phyloP scores from a whole-genome alignment of 92 coral and sea anemone species.

The Zoanthus sociatus region DNA sequence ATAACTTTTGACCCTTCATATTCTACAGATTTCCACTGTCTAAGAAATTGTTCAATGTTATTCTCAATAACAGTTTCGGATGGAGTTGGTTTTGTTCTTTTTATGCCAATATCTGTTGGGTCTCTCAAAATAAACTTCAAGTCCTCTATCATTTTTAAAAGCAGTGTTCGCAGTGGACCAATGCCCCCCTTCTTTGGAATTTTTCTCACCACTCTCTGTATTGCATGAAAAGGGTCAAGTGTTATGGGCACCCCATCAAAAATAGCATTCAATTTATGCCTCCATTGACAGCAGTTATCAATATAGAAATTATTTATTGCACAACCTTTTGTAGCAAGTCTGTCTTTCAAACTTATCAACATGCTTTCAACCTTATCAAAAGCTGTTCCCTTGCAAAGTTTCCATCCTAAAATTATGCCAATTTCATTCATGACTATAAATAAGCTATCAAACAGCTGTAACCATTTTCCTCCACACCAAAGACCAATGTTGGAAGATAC shows the following conservation, averaged over 20 bases:
- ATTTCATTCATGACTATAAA: slow-evolving; percentile 62
- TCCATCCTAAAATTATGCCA: slow-evolving; percentile 44
- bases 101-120: slow-evolving; percentile 48
- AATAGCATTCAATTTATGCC: background rate
- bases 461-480: slow-evolving; percentile 56
- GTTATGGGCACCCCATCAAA: background rate
- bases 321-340: background rate
- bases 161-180: slow-evolving; percentile 29
- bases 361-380: background rate
- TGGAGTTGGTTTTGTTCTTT: slow-evolving; percentile 61
- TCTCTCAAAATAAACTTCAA: slow-evolving; percentile 55
- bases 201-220: slow-evolving; percentile 17
- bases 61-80: background rate
- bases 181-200: slow-evolving; percentile 48
- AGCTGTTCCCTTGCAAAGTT: slow-evolving; percentile 45
- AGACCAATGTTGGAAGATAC: slow-evolving; percentile 58
- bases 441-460: slow-evolving; percentile 47
- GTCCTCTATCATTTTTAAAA: slow-evolving; percentile 27
- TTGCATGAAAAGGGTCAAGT: slow-evolving; percentile 20
- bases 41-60: slow-evolving; percentile 43
- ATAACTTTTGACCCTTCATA: slow-evolving; percentile 42
- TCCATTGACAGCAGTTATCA: slow-evolving; percentile 16
- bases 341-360: background rate
- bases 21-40: slow-evolving; percentile 59
- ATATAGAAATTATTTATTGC: background rate